Base-by-base conservation (phyloP, 1,140 invertebrate genomes). In the Agrypnia vestita region DNA sequence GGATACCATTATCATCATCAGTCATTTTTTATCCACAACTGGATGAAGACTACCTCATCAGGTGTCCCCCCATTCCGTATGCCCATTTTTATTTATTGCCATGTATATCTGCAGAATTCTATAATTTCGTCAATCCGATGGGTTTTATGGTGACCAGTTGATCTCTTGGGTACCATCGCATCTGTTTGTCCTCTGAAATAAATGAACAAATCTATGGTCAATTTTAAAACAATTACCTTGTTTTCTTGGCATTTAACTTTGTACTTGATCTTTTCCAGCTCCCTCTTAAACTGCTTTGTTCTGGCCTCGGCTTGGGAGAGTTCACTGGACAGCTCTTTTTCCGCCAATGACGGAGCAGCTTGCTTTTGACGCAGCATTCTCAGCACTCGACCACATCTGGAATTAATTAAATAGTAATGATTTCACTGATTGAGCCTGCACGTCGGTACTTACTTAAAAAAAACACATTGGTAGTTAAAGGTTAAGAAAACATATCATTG, bases 331-430 rank as follows among this genome's bases (percentile, higher is more conserved):
- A 86, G 87, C 43, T 85, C 81, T 74, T 85, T 85, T 76, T 89
- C 88, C 19, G 86, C 86, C 75, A 85, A 82, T 10, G 87, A 86
- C 0, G 85, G 85, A 75, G 83, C 83, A 8, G 81, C 71, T 77
- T 85, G 86, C 51, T 85, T 87, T 72, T 86, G 84, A 11, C 85
- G 80, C 7, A 88, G 82, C 13, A 84, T 67, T 61, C 87, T 83
- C 62, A 88, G 69, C 17, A 89, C 79, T 62, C 85, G 84, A 74
- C 87, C 85, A 80, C 87, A 88, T 49, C 88, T 87, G 72, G 53
- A 84, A 83, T 77, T 17, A 25, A 21, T 81, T 46, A 79, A 78
- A 44, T n/a, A 55, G 6, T 55, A 17, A 55, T 55, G 17, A 55
- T 15, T 8, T 13, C 9, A 80, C 71, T n/a, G n/a, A n/a, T n/a